A percentile compares a stretch with the other conserved stretches of the same genome.
Conservation (phyloP, 2,888 invertebrate species). For the Drosophila niveifrons region DNA sequence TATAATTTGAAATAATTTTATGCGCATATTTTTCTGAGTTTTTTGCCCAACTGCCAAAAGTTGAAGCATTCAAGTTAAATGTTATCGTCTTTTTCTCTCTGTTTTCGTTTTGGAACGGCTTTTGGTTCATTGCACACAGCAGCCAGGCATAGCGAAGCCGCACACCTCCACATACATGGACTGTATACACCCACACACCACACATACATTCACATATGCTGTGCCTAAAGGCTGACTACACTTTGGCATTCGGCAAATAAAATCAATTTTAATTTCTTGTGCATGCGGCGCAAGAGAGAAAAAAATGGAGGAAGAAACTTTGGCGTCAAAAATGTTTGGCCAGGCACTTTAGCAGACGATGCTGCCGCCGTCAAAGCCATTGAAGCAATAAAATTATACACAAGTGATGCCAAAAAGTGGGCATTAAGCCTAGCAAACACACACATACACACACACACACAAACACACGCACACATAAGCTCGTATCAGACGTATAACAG, state of each 20-base stretch:
- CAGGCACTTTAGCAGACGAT: slow-evolving; percentile 53
- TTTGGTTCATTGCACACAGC: slow-evolving; percentile 43
- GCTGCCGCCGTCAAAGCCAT: slow-evolving; percentile 38
- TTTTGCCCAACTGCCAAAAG: slow-evolving; percentile 7
- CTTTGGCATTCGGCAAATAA: slow-evolving; percentile 41
- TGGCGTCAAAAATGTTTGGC: slow-evolving; percentile 48
- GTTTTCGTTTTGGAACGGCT: slow-evolving; percentile 18
- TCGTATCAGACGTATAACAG: slow-evolving; percentile 52
- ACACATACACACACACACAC: not conserved
- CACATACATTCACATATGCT: slow-evolving; percentile 13
- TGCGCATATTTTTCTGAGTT: slow-evolving; percentile 16
- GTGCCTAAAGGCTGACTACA: slow-evolving; percentile 8
- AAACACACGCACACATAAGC: not conserved
- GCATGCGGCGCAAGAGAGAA: slow-evolving; percentile 19
- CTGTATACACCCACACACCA: slow-evolving; percentile 1
- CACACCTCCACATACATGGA: not conserved
- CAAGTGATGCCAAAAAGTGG: slow-evolving; percentile 44
- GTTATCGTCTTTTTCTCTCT: slow-evolving; percentile 4
- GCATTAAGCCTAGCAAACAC: slow-evolving; percentile 15
- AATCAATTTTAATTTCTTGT: slow-evolving; percentile 71
- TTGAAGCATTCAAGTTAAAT: slow-evolving; percentile 19
- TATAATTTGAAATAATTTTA: slow-evolving; percentile 21
- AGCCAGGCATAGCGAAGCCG: not conserved
- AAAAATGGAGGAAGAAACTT: slow-evolving; percentile 25
- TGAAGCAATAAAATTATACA: slow-evolving; percentile 47